These are phyloP conservation scores for Forficula auricularia DNA, from an alignment of 1,140 invertebrate genomes.

Conservation along the genomic window DNA sequence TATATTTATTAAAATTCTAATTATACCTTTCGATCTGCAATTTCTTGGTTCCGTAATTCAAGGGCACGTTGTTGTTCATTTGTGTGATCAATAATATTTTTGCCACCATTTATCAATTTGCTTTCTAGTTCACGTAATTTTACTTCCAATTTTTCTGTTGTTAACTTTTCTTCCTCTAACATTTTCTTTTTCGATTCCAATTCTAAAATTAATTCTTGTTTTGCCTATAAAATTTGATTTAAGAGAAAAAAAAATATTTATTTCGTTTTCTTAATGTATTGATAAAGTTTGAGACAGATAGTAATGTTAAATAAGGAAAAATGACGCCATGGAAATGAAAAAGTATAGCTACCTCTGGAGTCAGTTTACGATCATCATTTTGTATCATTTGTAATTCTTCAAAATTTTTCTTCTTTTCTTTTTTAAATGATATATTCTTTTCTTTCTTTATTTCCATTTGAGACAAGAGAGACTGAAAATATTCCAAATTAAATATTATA, in stretches of 20 bases:
- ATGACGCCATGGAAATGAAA: too few species aligned
- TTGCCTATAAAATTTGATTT: constrained; percentile 26
- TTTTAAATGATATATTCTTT: constrained; percentile 1
- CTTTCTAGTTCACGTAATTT: constrained; percentile 60
- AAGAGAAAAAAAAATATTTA: too few species aligned
- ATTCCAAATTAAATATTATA: too few species aligned
- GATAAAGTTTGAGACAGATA: too few species aligned
- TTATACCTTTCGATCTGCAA: constrained; percentile 63
- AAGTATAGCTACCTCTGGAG: too few species aligned
- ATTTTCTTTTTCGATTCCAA: constrained; percentile 36
- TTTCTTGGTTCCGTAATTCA: constrained; percentile 58
- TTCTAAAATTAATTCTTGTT: constrained; percentile 38
- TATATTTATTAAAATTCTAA: constrained; percentile 16
- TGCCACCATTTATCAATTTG: constrained; percentile 66
- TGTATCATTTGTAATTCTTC: too few species aligned
- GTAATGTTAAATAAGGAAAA: too few species aligned
- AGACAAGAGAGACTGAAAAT: neutral
- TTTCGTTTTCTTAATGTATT: too few species aligned
- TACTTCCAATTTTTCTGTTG: constrained; percentile 30
- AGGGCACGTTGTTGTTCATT: constrained; percentile 73
- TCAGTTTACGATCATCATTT: too few species aligned
- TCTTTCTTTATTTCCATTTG: constrained; percentile 8
- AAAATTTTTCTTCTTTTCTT: too few species aligned
- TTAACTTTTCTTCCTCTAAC: constrained; percentile 34
- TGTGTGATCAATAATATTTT: constrained; percentile 79